phyloP scores from a whole-genome alignment of 1,140 invertebrate genomes.

The Apolygus lucorum region DNA sequence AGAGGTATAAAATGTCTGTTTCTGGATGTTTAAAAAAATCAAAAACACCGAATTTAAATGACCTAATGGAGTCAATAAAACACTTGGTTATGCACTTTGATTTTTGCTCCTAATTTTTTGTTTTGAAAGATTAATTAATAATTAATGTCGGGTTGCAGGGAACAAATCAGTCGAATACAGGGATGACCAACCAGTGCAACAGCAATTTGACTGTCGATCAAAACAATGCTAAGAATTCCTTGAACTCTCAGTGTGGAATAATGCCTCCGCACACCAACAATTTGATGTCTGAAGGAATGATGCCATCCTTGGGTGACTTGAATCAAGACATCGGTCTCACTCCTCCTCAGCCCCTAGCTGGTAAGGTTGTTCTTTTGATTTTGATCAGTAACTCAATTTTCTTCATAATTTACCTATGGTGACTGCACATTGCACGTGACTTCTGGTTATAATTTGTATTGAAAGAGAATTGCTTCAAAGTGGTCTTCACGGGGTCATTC shows the following conservation, averaged over 20 bases:
- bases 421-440: not conserved
- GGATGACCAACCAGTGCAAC: conserved; percentile 19
- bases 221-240: conserved; percentile 17
- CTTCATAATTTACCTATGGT: no score
- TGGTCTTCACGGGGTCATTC: no score
- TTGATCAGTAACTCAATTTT: no score
- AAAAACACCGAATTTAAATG: no score
- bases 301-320: conserved; percentile 35
- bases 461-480: not conserved
- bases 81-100: no score
- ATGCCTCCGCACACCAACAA: conserved; percentile 30
- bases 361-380: no score
- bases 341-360: conserved; percentile 33
- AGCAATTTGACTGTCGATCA: conserved; percentile 24
- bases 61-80: no score
- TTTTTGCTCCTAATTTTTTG: no score
- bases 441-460: not conserved
- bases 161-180: conserved; percentile 13
- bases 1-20: no score
- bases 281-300: conserved; percentile 31
- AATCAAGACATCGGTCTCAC: conserved; percentile 32
- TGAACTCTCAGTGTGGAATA: conserved; percentile 22
- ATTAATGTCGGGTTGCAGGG: conserved; percentile 14
- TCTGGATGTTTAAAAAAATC: no score
- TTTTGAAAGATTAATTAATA: no score